phyloP scores from a whole-genome alignment of 2,797 vertebrate genomes.

The Parotocinclus haroldoi region DNA sequence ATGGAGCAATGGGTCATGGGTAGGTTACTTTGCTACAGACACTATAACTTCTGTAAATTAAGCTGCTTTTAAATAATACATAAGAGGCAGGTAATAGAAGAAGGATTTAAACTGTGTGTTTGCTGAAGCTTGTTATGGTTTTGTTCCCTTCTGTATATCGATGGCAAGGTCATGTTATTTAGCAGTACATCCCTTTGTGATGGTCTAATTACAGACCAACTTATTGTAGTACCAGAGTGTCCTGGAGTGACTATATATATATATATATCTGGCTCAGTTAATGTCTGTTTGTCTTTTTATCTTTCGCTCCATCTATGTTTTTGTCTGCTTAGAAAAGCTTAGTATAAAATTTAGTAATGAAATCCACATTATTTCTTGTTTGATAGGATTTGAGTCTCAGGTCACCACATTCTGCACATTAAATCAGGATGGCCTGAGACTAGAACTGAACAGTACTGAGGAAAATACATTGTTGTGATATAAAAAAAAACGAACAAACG shows the following conservation, averaged over 20 bases:
- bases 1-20: conserved; percentile 98
- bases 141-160: conserved; percentile 59
- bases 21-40: conserved; percentile 63
- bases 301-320: background rate
- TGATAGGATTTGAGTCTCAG: too few species aligned
- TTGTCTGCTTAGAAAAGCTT: too few species aligned
- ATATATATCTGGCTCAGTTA: conserved; percentile 12
- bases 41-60: conserved; percentile 41
- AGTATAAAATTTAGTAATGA: too few species aligned
- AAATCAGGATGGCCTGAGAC: too few species aligned
- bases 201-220: conserved; percentile 67
- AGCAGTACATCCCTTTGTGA: conserved; percentile 58
- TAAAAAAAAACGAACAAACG: too few species aligned
- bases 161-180: conserved; percentile 50
- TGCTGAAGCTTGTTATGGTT: too few species aligned
- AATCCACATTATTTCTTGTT: too few species aligned
- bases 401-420: too few species aligned
- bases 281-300: background rate
- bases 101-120: too few species aligned
- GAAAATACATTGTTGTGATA: too few species aligned
- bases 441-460: too few species aligned
- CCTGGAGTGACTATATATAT: conserved; percentile 57
- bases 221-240: conserved; percentile 49
- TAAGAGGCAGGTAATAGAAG: conserved; percentile 32
- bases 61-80: conserved; percentile 50